Evolutionary conservation across 2,113 vertebrate species (phyloP), one percentile per base, ranked within the genome.

Genomic region (Engraulis encrasicolus): DNA sequence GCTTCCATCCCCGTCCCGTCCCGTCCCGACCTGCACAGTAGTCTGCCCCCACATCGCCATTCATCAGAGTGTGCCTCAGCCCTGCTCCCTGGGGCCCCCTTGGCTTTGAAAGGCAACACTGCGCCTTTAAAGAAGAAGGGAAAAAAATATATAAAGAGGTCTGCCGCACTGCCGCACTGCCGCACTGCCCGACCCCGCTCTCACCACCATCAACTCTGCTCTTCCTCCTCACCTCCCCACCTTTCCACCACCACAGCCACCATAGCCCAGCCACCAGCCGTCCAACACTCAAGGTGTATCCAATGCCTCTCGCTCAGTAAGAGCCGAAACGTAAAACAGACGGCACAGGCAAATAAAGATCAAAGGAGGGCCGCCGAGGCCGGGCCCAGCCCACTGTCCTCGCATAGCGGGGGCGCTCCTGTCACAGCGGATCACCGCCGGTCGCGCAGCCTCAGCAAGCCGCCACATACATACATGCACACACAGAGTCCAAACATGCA

Each of bases 291-390:
- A 93, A 92, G 92, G 92, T 94, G 91, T 93, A 93, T 95, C 93
- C 92, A 91, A 92, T 93, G 92, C 92, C 92, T 90, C 77, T 82
- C 78, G 91, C 92, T 94, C 93, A 91, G 92, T 91, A 87, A 89
- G 90, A 91, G 93, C 92, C 91, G 89, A 95, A 95, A 96, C 93
- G 88, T 92, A 94, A 94, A 96, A 92, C 94, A 95, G 95, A 95
- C 93, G 87, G 90, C 87, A n/a, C 87, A 82, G 89, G 93, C 90
- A 92, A 92, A 91, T 92, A 88, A 91, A 95, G 93, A 96, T 96
- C 94, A 96, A 95, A 95, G 94, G 89, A 86, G n/a, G 86, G 91
- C 84, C 86, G 85, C 79, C 88, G 87, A 84, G 84, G 77, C 81
- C 90, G 81, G 90, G 88, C 91, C 87, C n/a, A 88, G 91, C 90